These are phyloP conservation scores for Polyommatus iphigenia DNA, from an alignment of 2,888 invertebrate species.

Conservation along the genomic window DNA sequence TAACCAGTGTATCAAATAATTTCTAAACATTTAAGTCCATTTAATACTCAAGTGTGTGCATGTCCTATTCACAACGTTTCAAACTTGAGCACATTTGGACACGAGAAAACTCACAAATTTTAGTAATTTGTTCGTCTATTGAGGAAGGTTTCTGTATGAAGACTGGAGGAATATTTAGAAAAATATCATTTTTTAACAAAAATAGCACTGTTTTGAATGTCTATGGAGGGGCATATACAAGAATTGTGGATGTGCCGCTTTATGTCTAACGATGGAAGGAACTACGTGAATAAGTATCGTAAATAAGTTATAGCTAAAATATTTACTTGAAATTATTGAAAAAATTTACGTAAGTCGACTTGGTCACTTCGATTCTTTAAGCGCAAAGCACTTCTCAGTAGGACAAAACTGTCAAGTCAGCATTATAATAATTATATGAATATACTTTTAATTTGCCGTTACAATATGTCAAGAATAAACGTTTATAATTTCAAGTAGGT, in stretches of 20 bases:
- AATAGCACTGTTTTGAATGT: constrained; percentile 1
- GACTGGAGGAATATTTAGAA: not conserved
- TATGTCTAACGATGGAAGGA: not conserved
- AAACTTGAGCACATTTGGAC: constrained; percentile 18
- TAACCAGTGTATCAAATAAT: constrained; percentile 4
- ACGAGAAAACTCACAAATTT: constrained; percentile 11
- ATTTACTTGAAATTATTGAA: not conserved
- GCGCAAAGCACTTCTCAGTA: not conserved
- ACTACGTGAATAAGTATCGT: not conserved
- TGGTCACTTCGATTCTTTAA: not conserved
- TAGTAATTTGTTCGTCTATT: not conserved
- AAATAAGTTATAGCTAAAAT: not conserved
- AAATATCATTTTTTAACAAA: constrained; percentile 2
- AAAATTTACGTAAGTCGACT: not conserved
- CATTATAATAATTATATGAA: not conserved
- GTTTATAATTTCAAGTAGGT: constrained; percentile 6
- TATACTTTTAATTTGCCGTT: not conserved
- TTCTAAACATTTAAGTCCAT: constrained; percentile 5
- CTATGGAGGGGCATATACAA: not conserved
- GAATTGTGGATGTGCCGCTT: not conserved
- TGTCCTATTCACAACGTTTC: not conserved
- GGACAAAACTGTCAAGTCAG: not conserved
- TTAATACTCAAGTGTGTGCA: constrained; percentile 8
- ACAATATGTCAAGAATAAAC: not conserved
- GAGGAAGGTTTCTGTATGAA: not conserved